A percentile compares a stretch with the other conserved stretches of the same genome.
These are phyloP conservation scores for Nesospiza acunhae DNA, from an alignment of 2,113 vertebrate genomes.

Conservation along the genomic window DNA sequence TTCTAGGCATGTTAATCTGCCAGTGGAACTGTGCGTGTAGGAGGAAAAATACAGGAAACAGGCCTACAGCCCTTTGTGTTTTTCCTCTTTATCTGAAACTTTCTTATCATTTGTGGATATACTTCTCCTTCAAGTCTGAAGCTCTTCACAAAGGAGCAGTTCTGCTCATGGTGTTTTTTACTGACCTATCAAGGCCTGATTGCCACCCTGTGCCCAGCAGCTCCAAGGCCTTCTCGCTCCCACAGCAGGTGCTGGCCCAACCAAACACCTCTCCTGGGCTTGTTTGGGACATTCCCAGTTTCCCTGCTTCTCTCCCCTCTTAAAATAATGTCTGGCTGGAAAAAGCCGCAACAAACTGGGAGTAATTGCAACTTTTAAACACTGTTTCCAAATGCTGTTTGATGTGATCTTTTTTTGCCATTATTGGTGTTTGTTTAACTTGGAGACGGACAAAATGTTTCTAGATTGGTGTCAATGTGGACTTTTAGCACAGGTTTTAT, in stretches of 20 bases:
- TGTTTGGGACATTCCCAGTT: accelerated
- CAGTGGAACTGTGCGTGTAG: background rate
- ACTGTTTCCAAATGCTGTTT: background rate
- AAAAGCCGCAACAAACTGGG: background rate
- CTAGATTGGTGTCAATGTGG: background rate
- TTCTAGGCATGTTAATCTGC: background rate
- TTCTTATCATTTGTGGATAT: background rate
- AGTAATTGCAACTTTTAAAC: background rate
- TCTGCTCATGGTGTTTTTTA: background rate
- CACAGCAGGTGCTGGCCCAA: background rate
- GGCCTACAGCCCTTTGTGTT: background rate
- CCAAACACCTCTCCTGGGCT: background rate
- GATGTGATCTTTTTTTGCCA: background rate
- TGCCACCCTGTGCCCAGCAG: accelerated
- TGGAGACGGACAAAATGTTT: background rate
- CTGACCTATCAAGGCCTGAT: background rate
- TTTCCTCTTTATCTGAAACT: background rate
- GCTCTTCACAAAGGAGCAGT: background rate
- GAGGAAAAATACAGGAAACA: background rate
- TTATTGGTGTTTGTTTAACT: background rate
- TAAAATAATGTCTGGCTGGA: background rate
- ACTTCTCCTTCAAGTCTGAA: background rate
- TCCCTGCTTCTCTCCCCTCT: background rate
- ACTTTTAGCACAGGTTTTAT: background rate
- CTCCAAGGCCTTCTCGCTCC: background rate